Evolutionary conservation across 2,113 vertebrate species (phyloP).

Genomic region (Takifugu bimaculatus): DNA sequence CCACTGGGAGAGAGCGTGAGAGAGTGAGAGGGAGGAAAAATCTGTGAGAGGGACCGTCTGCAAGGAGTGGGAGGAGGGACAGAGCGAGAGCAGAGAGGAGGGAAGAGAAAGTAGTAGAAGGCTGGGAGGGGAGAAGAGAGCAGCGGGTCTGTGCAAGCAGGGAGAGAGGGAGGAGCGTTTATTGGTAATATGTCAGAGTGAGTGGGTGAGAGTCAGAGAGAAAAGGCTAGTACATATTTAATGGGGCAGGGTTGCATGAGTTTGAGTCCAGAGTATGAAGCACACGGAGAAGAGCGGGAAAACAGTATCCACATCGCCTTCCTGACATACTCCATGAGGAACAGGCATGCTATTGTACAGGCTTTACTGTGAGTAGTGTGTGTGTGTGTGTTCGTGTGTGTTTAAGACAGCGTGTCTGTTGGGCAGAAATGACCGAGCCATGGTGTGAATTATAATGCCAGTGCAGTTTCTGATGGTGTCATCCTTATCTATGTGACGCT

Average conservation of each 20-base stretch:
- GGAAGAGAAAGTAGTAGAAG: slow-evolving; percentile 48
- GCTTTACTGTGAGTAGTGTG: slow-evolving; percentile 66
- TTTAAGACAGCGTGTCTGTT: slow-evolving; percentile 10
- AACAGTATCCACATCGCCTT: slow-evolving; percentile 61
- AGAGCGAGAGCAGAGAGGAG: slow-evolving; percentile 41
- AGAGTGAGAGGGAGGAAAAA: slow-evolving; percentile 45
- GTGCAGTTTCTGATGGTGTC: slow-evolving; percentile 44
- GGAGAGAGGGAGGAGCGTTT: slow-evolving; percentile 57
- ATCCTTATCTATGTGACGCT: slow-evolving; percentile 43
- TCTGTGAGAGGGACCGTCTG: slow-evolving; percentile 47
- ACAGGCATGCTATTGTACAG: slow-evolving; percentile 77
- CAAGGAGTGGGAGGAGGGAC: slow-evolving; percentile 18
- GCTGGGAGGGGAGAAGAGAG: slow-evolving; percentile 40
- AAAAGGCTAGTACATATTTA: slow-evolving; percentile 51
- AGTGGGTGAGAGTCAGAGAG: slow-evolving; percentile 22
- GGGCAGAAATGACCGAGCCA: slow-evolving; percentile 34
- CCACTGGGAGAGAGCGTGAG: slow-evolving; percentile 57
- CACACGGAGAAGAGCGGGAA: slow-evolving; percentile 64
- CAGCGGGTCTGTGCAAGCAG: slow-evolving; percentile 37
- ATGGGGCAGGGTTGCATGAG: slow-evolving; percentile 65
- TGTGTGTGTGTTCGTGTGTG: slow-evolving; percentile 28
- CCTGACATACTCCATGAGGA: slow-evolving; percentile 60
- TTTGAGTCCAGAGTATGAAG: slow-evolving; percentile 67
- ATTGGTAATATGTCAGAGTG: slow-evolving; percentile 56
- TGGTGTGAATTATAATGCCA: slow-evolving; percentile 55